phyloP scores from a whole-genome alignment of 2,113 vertebrate genomes.

The Octodon degus region DNA sequence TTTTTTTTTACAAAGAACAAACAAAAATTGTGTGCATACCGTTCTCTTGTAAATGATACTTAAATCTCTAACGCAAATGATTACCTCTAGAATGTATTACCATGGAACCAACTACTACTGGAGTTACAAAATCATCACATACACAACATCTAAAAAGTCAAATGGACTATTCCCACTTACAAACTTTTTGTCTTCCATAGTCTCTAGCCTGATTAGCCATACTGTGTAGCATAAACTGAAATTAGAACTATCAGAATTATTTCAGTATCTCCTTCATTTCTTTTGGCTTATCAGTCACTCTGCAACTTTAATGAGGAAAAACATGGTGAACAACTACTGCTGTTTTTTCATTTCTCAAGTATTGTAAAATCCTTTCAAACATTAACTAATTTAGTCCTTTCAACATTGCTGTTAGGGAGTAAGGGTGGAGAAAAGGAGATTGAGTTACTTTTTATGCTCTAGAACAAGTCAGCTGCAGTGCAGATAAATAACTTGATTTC shows the following conservation, averaged over 20 bases:
- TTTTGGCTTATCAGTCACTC: background rate
- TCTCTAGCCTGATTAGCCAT: background rate
- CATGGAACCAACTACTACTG: background rate
- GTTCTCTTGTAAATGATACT: background rate
- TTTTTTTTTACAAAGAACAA: constrained; percentile 60
- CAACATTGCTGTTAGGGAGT: background rate
- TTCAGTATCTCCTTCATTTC: background rate
- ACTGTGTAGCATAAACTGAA: background rate
- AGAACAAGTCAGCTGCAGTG: background rate
- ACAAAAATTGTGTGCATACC: background rate
- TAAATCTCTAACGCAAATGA: background rate
- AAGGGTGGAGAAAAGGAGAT: background rate
- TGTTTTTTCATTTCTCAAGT: background rate
- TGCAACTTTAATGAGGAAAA: background rate
- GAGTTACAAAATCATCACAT: background rate
- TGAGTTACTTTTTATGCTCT: background rate
- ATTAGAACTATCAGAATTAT: background rate
- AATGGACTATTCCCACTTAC: background rate
- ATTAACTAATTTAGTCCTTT: background rate
- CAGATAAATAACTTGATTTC: background rate
- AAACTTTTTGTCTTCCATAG: background rate
- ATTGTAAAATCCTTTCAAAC: background rate
- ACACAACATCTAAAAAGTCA: background rate
- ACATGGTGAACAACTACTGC: background rate
- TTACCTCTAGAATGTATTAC: background rate